Evolutionary conservation across 2,888 invertebrate species (phyloP).

Genomic region (Unio pictorum): DNA sequence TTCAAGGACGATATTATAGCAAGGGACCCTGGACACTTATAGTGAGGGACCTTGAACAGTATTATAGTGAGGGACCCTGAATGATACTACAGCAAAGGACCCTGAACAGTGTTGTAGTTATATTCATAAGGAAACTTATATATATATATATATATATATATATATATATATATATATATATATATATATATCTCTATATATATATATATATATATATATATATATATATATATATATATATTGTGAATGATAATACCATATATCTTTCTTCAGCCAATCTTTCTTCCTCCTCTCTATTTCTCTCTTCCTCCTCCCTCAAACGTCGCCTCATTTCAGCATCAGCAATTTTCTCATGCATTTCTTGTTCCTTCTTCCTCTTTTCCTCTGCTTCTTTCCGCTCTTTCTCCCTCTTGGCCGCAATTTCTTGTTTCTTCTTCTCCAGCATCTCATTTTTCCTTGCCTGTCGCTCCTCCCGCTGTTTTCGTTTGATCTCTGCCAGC

Average conservation of each 20-base stretch:
- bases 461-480: constrained; percentile 58
- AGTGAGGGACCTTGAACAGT: too few species aligned
- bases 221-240: too few species aligned
- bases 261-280: constrained; percentile 46
- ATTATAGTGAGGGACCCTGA: too few species aligned
- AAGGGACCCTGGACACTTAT: too few species aligned
- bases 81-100: too few species aligned
- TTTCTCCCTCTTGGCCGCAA: constrained; percentile 43
- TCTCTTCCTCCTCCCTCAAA: constrained; percentile 53
- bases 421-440: constrained; percentile 56
- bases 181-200: too few species aligned
- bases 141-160: too few species aligned
- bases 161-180: too few species aligned
- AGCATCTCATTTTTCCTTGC: constrained; percentile 52
- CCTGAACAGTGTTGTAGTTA: too few species aligned
- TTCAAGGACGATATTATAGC: too few species aligned
- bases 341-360: constrained; percentile 59
- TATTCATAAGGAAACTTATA: too few species aligned
- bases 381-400: constrained; percentile 55
- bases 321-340: constrained; percentile 56
- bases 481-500: constrained; percentile 46
- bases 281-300: constrained; percentile 53
- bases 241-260: constrained; percentile 12
- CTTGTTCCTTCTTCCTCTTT: constrained; percentile 54
- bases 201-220: too few species aligned